Base-by-base conservation (phyloP, 2,797 vertebrate species). In the Darevskia nairensis region DNA sequence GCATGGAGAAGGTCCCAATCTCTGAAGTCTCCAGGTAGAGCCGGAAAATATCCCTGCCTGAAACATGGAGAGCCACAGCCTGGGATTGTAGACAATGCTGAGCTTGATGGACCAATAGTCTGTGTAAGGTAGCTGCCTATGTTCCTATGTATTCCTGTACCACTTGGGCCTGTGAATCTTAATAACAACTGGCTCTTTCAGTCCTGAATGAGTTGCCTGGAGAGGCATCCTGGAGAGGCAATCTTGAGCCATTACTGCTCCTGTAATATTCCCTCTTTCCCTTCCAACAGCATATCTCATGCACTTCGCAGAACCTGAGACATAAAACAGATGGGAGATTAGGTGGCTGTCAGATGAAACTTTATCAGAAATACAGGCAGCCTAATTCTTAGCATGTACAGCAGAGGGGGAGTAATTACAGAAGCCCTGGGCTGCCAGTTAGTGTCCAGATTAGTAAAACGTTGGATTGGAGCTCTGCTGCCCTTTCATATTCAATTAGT, bases 291-390 rank as follows among this genome's bases (percentile, higher is more conserved):
- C 46, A 6, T 13, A 39, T 66, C 19, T 78, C 35, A n/a, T 44
- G n/a, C 66, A 71, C 35, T 80, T 78, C 75, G 27, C 80, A 88
- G 23, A 84, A 61, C 17, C 75, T 80, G 1, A 4, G 19, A 1
- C 59, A 1, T 44, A 82, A 76, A 80, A 87, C 77, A 90, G 88
- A 3, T 35, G 77, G n/a, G 82, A 32, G 44, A 87, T 92, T 55
- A 83, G 79, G 80, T 76, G 64, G 6, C 69, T 86, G 23, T 44
- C 27, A 91, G 27, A 39, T 44, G 25, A 90, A 80, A 90, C 10
- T 41, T 86, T 0, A 1, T 1, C 87, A 3, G 25, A 86, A 50
- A 81, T 64, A 8, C 10, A 77, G 44, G 32, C 55, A 78, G 50
- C 35, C 32, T 64, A 23, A 64, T 50, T 78, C 50, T n/a, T 87